Base-by-base conservation (phyloP, 1,140 invertebrate genomes). In the Trichoplusia ni region DNA sequence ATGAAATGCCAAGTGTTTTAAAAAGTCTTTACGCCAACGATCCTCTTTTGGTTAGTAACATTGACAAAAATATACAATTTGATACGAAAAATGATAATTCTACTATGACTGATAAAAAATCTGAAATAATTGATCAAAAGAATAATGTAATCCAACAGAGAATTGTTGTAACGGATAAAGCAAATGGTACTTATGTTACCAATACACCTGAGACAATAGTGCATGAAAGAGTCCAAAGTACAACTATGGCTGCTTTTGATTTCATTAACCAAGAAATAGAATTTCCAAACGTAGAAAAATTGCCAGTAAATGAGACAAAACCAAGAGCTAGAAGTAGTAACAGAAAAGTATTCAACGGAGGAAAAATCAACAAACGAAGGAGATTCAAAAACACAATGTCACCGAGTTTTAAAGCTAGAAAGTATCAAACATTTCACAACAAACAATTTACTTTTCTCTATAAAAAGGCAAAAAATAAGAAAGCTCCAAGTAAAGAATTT, bases 21-120 rank as follows among this genome's bases (percentile, higher is more conserved):
- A 74, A 73, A 49, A 71, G 61, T 23, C 73, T 80, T 11, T 78
- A 71, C 16, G 60, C 49, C 6, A 66, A 68, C 38, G 66, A 74
- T 42, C 46, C 60, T 5, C 54, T 29, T 0, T 67, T 71, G 29
- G 14, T 71, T 8, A 58, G 33, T n/a, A 67, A 42, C 14, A 56
- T 61, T 16, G 67, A 66, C 2, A 64, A 49, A 46, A 64, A 59
- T 19, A 7, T 56, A 38, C 47, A 29, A 67, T 37, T 40, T 16
- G 54, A 71, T 46, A 68, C 62, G 11, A 44, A 31, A 44, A 58
- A 44, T n/a, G 38, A 44, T 42, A 44, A 44, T 16, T 64, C 14
- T 29, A 78, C 71, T 5, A 69, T 73, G 51, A 76, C 69, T 6
- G 69, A 73, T 14, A 56, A 40, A 16, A 33, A 19, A 11, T 18